A percentile compares a stretch with the other conserved stretches of the same genome.
phyloP scores from a whole-genome alignment of 2,113 vertebrate genomes.

The Tragelaphus imberbis region DNA sequence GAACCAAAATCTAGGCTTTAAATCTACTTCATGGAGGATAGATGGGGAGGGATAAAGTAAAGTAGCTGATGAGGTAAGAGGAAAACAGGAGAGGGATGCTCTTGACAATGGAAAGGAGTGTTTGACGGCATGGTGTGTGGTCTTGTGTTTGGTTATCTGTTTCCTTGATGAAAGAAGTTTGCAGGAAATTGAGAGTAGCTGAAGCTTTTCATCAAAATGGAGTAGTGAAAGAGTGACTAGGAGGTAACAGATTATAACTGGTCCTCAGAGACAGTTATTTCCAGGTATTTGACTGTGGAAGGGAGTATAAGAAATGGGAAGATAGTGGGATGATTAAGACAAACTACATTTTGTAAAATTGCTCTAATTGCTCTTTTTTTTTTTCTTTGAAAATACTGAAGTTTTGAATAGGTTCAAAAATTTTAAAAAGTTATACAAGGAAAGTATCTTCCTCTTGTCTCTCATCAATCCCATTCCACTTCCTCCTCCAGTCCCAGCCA shows the following conservation, averaged over 20 bases:
- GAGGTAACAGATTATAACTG: not conserved
- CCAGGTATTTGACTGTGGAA: not conserved
- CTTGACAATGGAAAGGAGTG: not conserved
- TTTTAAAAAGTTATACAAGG: not conserved
- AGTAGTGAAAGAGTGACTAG: not conserved
- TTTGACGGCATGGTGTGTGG: not conserved
- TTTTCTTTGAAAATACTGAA: not conserved
- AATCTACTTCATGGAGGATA: not conserved
- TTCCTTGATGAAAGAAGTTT: not conserved
- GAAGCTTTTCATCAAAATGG: not conserved
- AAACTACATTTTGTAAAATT: not conserved
- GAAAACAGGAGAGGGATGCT: not conserved
- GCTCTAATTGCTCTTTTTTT: not conserved
- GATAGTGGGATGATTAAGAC: not conserved
- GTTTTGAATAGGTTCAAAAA: not conserved
- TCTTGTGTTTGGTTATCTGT: not conserved
- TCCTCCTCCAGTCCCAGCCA: not conserved
- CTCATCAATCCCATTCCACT: not conserved
- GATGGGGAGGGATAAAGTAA: not conserved
- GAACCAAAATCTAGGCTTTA: not conserved
- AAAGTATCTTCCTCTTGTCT: not conserved
- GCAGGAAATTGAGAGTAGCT: not conserved
- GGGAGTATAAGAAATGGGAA: not conserved
- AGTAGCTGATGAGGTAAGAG: not conserved
- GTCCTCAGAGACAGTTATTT: not conserved